Base-by-base conservation (phyloP, 1,140 invertebrate species). In the Solenopsis fugax region DNA sequence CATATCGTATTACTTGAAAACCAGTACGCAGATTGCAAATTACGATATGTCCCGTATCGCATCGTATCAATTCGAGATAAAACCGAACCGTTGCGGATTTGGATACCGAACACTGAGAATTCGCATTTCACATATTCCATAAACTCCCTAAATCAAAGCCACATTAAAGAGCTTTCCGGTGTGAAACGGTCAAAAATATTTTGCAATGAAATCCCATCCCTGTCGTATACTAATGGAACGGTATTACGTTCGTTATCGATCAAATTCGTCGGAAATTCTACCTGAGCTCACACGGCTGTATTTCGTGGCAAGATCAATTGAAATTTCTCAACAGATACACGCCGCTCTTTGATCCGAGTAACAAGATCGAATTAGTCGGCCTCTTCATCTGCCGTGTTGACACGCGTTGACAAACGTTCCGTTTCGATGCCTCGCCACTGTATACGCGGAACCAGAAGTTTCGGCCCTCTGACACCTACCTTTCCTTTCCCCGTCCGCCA, bases 291-390 rank as follows among this genome's bases (percentile, higher is more conserved):
- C 50, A 72, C 52, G 9, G 56, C 48, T 45, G 24, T 52, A 58
- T 62, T 24, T 60, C 56, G 58, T 75, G 75, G 60, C 86, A 84
- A 86, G 62, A 81, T 71, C 71, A 88, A 88, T 82, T 76, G 73
- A 72, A 71, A 90, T 90, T 90, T 90, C 72, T 77, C 76, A 48
- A 67, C 58, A 69, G 67, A 41, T 48, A 69, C 62, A 13, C n/a
- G 29, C 29, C 48, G 52, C 77, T 78, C 85, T 89, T 87, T 62
- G 52, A 62, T 58, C 71, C 58, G 76, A 76, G 80, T 90, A 86
- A 90, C 76, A 76, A 86, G 86, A 90, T 90, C 71, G 89, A 85
- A 89, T 85, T 86, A 90, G 60, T 81, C 64, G 77, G 45, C 81
- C 89, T 88, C 86, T 90, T 90, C 89, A 85, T 84, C 73, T 71